phyloP scores from a whole-genome alignment of 1,140 invertebrate species.

The Drosophila pectinifera region DNA sequence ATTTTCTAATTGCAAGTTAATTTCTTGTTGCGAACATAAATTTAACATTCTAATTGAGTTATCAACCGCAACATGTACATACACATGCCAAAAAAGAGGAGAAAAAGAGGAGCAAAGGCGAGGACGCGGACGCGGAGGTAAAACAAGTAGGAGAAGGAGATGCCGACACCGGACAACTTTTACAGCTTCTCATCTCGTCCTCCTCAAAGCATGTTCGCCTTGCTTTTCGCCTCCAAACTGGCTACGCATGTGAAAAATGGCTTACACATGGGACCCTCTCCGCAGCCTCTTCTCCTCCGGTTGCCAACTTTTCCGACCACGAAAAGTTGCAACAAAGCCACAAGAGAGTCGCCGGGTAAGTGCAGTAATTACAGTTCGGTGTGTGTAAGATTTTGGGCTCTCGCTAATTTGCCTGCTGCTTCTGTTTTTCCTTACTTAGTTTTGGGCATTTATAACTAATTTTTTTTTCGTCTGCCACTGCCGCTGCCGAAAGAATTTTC shows the following conservation, averaged over 20 bases:
- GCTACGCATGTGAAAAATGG: conserved; percentile 82
- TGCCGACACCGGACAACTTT: conserved; percentile 70
- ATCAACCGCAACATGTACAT: conserved; percentile 81
- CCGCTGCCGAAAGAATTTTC: conserved; percentile 30
- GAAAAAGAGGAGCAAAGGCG: background rate
- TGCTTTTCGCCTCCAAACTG: conserved; percentile 61
- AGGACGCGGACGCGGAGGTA: conserved; percentile 20
- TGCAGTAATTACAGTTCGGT: conserved; percentile 78
- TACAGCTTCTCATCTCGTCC: conserved; percentile 63
- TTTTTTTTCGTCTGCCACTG: conserved; percentile 25
- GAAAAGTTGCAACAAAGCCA: conserved; percentile 54
- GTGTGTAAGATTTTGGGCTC: conserved; percentile 73
- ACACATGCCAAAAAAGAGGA: conserved; percentile 52
- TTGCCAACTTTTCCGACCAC: conserved; percentile 35
- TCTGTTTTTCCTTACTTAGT: conserved; percentile 74
- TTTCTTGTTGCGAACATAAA: conserved; percentile 83
- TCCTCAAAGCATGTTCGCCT: conserved; percentile 36
- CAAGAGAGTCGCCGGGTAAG: conserved; percentile 41
- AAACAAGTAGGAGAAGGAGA: conserved; percentile 61
- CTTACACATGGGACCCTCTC: conserved; percentile 48
- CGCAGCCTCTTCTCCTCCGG: conserved; percentile 1
- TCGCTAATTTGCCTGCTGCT: conserved; percentile 77
- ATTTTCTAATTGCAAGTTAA: conserved; percentile 84
- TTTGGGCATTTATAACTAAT: conserved; percentile 78
- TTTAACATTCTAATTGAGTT: conserved; percentile 84